Evolutionary conservation across 1,140 invertebrate species (phyloP), one percentile per base, ranked within the genome.

Genomic region (Drosophila arawakana): DNA sequence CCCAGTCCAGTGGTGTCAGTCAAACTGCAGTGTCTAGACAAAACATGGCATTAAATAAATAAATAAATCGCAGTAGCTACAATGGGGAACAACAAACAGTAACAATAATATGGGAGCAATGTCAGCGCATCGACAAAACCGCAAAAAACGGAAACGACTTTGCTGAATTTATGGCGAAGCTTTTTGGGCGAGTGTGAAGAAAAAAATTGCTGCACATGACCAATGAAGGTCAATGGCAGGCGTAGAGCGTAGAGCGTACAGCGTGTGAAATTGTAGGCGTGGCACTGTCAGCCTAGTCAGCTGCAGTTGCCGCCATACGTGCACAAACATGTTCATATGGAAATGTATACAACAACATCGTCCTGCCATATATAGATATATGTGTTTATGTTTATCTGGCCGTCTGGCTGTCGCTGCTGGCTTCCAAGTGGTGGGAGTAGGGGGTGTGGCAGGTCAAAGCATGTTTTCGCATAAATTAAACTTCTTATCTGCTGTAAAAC

Each of bases 381-480:
- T 58, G 54, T 58, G 30, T 67, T 73, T 76, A 44, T 76, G 73
- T 72, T 75, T 75, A 71, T 75, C 68, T 65, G 68, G n/a, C 41
- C 41, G 73, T 60, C 58, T 75, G 73, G 47, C 60, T 60, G 55
- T 72, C 73, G 58, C 58, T 57, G 39, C 50, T 41, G 72, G 35
- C 39, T 35, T 21, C 4, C 18, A 30, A 18, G 34, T n/a, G 41
- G 13, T 2, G 9, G 18, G 13, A 25, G 35, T 41, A 47, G 60
- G 60, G 25, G 11, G 37, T 9, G 66, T 9, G 9, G 50, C 50
- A 60, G 76, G 80, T 77, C 79, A 84, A 88, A 91, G 90, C 86
- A 90, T 90, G 88, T 83, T 91, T 91, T 91, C 88, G 86, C 86
- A 90, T 90, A 90, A 90, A 90, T 90, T 90, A 88, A 90, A 91